Base-by-base conservation (phyloP, 1,140 invertebrate species). In the Zaprionus davidi region DNA sequence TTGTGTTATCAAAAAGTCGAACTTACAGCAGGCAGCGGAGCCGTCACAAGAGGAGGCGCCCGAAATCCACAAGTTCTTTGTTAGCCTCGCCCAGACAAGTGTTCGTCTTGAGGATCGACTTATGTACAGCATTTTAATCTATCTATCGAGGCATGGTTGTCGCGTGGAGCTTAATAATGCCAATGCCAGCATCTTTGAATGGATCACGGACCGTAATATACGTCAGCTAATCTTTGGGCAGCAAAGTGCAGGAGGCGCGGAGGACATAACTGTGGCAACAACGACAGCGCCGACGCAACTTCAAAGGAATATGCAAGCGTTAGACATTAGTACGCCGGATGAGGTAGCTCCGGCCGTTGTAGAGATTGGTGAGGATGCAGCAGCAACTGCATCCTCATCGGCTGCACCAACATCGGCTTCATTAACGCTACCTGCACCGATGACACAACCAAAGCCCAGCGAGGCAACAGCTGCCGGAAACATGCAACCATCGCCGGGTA, bases 51-150 rank as follows among this genome's bases (percentile, higher is more conserved):
- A 93, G 49, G 93, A 93, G 78, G 93, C 93, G 60, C 93, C 94
- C 15, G 88, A 83, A 49, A 94, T 94, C 31, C 88, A 92, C 67
- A 82, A 91, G 28, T 94, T 94, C 62, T 94, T 93, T 26, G 59
- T 73, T 44, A 90, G 81, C 60, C 69, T 88, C 7, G 65, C 78
- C 13, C 78, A 84, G 38, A 81, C 85, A 0, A 88, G 85, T 26
- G 81, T 88, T 3, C 81, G 85, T 0, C 70, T 79, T 28, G 94
- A 94, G 68, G 92, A 94, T 81, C 92, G 93, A 5, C 79, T 94
- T n/a, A 94, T 94, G 56, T 93, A 95, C 70, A 94, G 96, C 11
- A 94, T 97, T 26, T 95, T 96, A 5, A 96, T 96, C 85, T 97
- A 95, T 92, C 93, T 97, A 38, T 95, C 95, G 12, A 94, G 95